Evolutionary conservation across 2,797 vertebrate species (phyloP).

Genomic region (Anguilla anguilla): DNA sequence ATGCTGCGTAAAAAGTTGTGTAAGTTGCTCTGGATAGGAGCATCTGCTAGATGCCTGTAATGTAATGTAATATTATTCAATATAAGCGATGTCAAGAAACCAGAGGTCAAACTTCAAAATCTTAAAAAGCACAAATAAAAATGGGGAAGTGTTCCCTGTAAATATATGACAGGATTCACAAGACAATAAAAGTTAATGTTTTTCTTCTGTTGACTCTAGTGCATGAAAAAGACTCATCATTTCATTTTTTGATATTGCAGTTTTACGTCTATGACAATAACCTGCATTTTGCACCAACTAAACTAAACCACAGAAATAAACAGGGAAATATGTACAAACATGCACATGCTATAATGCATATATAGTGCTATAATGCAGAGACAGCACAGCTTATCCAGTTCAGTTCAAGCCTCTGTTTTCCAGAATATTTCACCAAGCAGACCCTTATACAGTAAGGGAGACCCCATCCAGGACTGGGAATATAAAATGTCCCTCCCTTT

Average conservation of each 20-base stretch:
- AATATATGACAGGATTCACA: neutral
- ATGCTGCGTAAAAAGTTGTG: no score
- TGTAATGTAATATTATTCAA: no score
- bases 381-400: neutral
- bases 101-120: no score
- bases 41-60: no score
- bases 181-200: neutral
- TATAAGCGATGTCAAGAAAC: no score
- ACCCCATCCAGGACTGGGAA: neutral
- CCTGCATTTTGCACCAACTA: neutral
- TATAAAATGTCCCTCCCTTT: neutral
- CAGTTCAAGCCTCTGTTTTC: neutral
- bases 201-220: neutral
- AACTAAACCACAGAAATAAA: neutral
- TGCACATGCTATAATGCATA: neutral
- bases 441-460: neutral
- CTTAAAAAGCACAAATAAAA: neutral
- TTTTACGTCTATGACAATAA: neutral
- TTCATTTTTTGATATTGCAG: neutral
- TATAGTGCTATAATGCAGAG: neutral
- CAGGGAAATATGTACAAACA: neutral
- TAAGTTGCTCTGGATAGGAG: no score
- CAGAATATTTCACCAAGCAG: neutral
- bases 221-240: neutral
- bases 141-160: neutral